Base-by-base conservation (phyloP, 2,113 vertebrate species). In the Xenopus tropicalis region DNA sequence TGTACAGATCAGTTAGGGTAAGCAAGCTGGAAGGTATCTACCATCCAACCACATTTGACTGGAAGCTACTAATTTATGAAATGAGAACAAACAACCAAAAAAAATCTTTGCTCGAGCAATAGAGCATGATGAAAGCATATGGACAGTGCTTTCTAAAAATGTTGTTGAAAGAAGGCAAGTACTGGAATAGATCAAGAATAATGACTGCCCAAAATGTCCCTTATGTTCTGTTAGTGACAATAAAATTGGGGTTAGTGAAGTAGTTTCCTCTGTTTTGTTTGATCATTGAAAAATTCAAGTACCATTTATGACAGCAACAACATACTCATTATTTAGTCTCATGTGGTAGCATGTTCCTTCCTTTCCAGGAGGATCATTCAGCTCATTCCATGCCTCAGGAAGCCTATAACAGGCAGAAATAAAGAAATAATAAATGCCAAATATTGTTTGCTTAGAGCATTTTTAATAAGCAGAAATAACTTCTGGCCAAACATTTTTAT, bases 31-130 rank as follows among this genome's bases (percentile, higher is more conserved):
- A 75, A 75, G 73, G 48, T 69, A 63, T 75, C 73, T 63, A 66
- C 66, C 52, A 61, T 56, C 46, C 29, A 19, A 75, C 73, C 73
- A 75, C 73, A 75, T 74, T 61, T 75, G 73, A 75, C 73, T 75
- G 66, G 52, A 75, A 75, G 73, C 73, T 75, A 75, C 73, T 75
- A 75, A 75, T 75, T 75, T 75, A 69, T 69, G 66, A 75, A 69
- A 75, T 63, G 66, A 69, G 72, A 37, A 37, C 29, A 75, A 75
- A 69, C 58, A 63, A n/a, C 19, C 69, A 68, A 71, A 75, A 69
- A n/a, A 68, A 37, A 37, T 37, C 29, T 69, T 43, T n/a, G 57
- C 42, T 21, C 65, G 68, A 68, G 64, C n/a, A n/a, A n/a, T n/a
- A n/a, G 65, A 75, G 42, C 66, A 69, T 69, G 48, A 75, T 75